Base-by-base conservation (phyloP, 2,888 invertebrate species). In the Drosophila eohydei region DNA sequence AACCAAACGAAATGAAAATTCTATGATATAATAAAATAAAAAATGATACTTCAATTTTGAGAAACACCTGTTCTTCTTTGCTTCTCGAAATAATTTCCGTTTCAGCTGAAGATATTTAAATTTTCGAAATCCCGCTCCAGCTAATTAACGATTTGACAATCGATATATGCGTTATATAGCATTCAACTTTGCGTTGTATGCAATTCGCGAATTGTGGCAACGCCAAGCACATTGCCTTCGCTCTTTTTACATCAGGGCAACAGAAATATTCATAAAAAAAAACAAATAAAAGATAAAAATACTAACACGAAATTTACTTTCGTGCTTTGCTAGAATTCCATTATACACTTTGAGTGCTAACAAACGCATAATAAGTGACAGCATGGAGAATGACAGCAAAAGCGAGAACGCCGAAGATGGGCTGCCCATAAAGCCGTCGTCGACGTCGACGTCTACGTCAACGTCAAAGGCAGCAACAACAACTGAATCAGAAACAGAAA, bases 31-130 rank as follows among this genome's bases (percentile, higher is more conserved):
- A 80, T 87, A 83, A 59, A 78, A 66, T 43, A 78, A 81, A 82
- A 88, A 83, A 88, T 64, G 65, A 90, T 88, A 83, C 90, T 84
- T 82, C 65, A 88, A 72, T 62, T 84, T 67, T 65, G 60, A 65
- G 1, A n/a, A 44, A 3, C 7, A 11, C 0, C 4, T 11, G 48
- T 28, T 26, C 14, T 36, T 38, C 21, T 1, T 21, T 21, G 21
- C 21, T 21, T 1, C 21, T 21, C 21, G 21, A 21, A 21, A 1
- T 21, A 21, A 21, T 21, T 21, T 21, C 21, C 21, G 44, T 28
- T 7, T 3, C 0, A 44, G 34, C 12, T 34, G 16, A 34, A 12
- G 14, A 11, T 6, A 44, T n/a, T 36, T 38, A 5, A 16, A 28
- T 34, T 46, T 9, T 59, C 2, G 2, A 9, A 32, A 7, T 30